A percentile compares a stretch with the other conserved stretches of the same genome.
These are phyloP conservation scores for Cancer borealis DNA, from an alignment of 2,888 invertebrate genomes.

Conservation along the genomic window DNA sequence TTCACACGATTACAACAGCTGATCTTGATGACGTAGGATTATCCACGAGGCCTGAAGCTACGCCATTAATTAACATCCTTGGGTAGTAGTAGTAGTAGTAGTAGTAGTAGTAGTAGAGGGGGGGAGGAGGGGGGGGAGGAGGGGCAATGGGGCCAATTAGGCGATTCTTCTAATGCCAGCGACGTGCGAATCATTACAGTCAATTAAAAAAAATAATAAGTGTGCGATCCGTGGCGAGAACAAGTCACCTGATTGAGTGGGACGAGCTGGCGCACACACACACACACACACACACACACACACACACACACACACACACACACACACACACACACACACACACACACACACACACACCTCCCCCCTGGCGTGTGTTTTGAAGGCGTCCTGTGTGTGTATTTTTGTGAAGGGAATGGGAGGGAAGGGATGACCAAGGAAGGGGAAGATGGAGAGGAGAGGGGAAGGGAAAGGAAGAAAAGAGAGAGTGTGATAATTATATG, in stretches of 20 bases:
- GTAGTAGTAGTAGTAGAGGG: background rate
- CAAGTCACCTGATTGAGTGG: background rate
- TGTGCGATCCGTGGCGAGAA: background rate
- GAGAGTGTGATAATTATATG: too few species aligned
- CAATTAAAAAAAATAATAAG: background rate
- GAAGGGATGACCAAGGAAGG: background rate
- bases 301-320: conserved; percentile 20
- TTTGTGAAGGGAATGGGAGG: background rate
- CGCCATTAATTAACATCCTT: background rate
- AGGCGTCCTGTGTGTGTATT: background rate
- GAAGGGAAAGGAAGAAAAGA: background rate
- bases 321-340: conserved; percentile 20
- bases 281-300: conserved; percentile 20
- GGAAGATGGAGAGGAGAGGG: background rate
- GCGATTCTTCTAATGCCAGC: background rate
- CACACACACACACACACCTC: background rate
- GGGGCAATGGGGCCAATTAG: background rate
- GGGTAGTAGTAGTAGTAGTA: background rate
- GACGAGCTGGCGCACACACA: background rate
- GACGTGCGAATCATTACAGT: background rate
- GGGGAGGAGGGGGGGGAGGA: background rate
- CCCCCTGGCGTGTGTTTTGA: background rate
- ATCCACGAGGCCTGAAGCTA: background rate
- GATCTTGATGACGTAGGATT: conserved; percentile 4
- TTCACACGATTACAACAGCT: conserved; percentile 25